These are phyloP conservation scores for Solen grandis DNA, from an alignment of 1,140 invertebrate species.

Conservation along the genomic window DNA sequence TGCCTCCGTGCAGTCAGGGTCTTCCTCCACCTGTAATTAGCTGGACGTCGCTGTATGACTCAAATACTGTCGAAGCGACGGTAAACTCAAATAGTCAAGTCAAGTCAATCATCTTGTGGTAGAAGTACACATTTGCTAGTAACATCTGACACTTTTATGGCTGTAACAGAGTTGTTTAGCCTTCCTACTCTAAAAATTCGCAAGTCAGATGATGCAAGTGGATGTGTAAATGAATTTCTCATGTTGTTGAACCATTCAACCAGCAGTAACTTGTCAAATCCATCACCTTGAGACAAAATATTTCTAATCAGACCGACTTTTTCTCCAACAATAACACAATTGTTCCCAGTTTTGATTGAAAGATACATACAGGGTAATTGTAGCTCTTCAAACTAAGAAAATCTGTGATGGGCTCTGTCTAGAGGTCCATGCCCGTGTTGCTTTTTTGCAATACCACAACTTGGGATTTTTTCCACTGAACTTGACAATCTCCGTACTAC, in stretches of 20 bases:
- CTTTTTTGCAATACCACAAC: not conserved
- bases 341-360: conserved; percentile 6
- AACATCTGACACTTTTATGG: not conserved
- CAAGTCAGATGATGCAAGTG: conserved; percentile 28
- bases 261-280: conserved; percentile 5
- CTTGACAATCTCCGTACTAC: conserved; percentile 40
- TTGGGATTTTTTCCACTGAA: not conserved
- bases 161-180: conserved; percentile 9
- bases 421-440: not conserved
- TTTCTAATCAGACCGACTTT: conserved; percentile 16
- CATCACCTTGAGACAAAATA: conserved; percentile 3
- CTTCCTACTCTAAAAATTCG: conserved; percentile 10
- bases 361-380: not conserved
- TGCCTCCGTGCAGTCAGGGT: no score
- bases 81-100: no score
- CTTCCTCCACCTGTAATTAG: no score
- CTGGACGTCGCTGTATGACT: no score
- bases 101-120: not conserved
- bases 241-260: conserved; percentile 13
- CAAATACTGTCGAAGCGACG: no score
- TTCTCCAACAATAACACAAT: conserved; percentile 25
- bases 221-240: not conserved
- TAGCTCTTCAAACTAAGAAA: not conserved
- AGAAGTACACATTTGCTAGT: not conserved
- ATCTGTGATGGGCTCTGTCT: not conserved